Evolutionary conservation across 2,888 invertebrate genomes (phyloP).

Genomic region (Azorinus chamasolen): DNA sequence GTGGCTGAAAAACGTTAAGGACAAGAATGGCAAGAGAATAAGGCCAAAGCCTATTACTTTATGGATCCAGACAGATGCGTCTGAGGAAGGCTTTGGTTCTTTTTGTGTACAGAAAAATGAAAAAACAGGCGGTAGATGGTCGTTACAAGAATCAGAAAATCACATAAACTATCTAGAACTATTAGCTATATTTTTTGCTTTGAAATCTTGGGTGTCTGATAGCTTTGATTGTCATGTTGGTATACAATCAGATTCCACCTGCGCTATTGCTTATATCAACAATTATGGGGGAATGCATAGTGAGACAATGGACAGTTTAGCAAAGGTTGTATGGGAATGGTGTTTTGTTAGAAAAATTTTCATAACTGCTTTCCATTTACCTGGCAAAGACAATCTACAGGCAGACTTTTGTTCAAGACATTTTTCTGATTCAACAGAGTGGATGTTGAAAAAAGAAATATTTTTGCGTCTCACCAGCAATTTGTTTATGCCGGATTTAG

Average conservation of each 20-base stretch:
- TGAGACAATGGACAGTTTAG: no score
- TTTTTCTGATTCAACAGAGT: slow-evolving; percentile 31
- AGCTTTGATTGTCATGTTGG: no score
- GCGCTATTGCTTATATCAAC: no score
- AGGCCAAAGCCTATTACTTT: not conserved
- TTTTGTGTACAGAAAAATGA: slow-evolving; percentile 1
- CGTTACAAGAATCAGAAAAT: slow-evolving; percentile 3
- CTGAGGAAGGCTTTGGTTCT: slow-evolving; percentile 29
- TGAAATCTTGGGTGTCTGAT: no score
- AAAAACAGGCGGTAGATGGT: slow-evolving; percentile 33
- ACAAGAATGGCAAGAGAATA: slow-evolving; percentile 7
- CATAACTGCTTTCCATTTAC: slow-evolving; percentile 2
- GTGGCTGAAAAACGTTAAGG: slow-evolving; percentile 9
- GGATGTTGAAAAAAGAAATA: slow-evolving; percentile 37
- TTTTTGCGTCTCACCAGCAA: slow-evolving; percentile 27
- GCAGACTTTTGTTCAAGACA: slow-evolving; percentile 27
- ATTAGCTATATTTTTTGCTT: no score
- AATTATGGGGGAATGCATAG: no score
- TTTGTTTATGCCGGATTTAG: slow-evolving; percentile 32
- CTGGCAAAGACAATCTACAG: slow-evolving; percentile 20
- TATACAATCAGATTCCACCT: no score
- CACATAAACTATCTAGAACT: no score
- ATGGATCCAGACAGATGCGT: slow-evolving; percentile 37
- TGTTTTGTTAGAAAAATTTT: slow-evolving; percentile 21
- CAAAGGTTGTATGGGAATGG: slow-evolving; percentile 8